phyloP scores from a whole-genome alignment of 2,888 invertebrate species.

The Zeuzera pyrina region DNA sequence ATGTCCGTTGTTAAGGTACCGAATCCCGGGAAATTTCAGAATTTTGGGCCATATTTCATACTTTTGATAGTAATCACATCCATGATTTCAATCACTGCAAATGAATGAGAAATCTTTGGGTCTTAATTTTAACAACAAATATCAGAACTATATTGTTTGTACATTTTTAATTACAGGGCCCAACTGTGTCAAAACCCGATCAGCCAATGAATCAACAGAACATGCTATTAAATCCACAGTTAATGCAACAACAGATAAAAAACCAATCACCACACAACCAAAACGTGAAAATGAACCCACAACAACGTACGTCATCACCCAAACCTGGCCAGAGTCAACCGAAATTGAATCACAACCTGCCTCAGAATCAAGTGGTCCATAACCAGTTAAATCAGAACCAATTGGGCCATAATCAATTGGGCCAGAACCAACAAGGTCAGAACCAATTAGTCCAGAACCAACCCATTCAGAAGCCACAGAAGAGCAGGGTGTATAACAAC shows the following conservation, averaged over 20 bases:
- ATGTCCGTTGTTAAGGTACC: too few relatives aligned
- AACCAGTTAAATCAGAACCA: conserved; percentile 9
- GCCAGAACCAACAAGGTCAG: conserved; percentile 4
- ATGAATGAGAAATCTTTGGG: too few relatives aligned
- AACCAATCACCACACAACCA: conserved; percentile 14
- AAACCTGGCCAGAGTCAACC: conserved; percentile 14
- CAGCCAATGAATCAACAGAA: conserved; percentile 24
- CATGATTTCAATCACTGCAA: too few relatives aligned
- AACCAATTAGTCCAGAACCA: conserved; percentile 23
- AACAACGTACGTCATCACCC: too few relatives aligned
- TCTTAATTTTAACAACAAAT: too few relatives aligned
- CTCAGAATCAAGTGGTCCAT: conserved; percentile 19
- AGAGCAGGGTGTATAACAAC: conserved; percentile 46
- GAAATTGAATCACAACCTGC: conserved; percentile 11
- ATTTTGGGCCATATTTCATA: too few relatives aligned
- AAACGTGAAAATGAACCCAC: too few relatives aligned
- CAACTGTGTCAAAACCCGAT: conserved; percentile 38
- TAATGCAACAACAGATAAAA: conserved; percentile 20
- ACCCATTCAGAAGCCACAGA: conserved; percentile 24
- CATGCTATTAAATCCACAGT: conserved; percentile 32
- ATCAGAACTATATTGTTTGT: background rate
- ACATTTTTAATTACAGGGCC: conserved; percentile 28
- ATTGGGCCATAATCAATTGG: conserved; percentile 13
- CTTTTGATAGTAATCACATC: too few relatives aligned
- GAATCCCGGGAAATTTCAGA: too few relatives aligned